Base-by-base conservation (phyloP, 35 echinoderm and acorn worm species). In the Ophiothrix spiculata region DNA sequence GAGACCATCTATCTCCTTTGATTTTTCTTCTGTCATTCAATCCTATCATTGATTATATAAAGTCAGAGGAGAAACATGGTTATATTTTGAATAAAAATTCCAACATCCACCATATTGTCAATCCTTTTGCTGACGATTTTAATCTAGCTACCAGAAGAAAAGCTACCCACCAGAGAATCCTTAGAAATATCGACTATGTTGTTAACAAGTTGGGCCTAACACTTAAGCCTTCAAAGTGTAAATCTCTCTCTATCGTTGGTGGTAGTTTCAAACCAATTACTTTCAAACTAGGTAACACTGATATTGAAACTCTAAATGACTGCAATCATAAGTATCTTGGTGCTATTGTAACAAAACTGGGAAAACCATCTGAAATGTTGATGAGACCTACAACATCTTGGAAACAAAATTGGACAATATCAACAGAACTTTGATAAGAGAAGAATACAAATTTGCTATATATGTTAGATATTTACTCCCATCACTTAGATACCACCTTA, bases 41-140 rank as follows among this genome's bases (percentile, higher is more conserved):
- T 31, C 85, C 85, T 1, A 76, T 87, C 32, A 46, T 79, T 45
- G 75, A 87, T 25, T 45, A 40, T 36, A 36, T 87, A 4, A 45
- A 56, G 79, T 56, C 41, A 1, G 25, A 79, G 33, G 85, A 87
- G 64, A 42, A 42, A 19, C 16, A 78, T 35, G 28, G 38, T 36
- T 36, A 41, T 42, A 38, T 39, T 79, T 39, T 36, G 49, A n/a
- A 87, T 42, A 29, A 75, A 45, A 14, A 56, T 35, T 37, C 75
- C 23, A 28, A 80, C 39, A 19, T 80, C 81, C 49, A 35, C 37
- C 56, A 29, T 88, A 69, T 69, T 69, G 60, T 69, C 23, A 69
- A 69, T 1, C 77, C 86, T 39, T 88, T 88, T 78, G 78, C 86
- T 16, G 86, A 88, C 39, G 86, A 88, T 40, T 87, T 87, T 54